Evolutionary conservation across 2,113 vertebrate species (phyloP).

Genomic region (Pterophyllum scalare): DNA sequence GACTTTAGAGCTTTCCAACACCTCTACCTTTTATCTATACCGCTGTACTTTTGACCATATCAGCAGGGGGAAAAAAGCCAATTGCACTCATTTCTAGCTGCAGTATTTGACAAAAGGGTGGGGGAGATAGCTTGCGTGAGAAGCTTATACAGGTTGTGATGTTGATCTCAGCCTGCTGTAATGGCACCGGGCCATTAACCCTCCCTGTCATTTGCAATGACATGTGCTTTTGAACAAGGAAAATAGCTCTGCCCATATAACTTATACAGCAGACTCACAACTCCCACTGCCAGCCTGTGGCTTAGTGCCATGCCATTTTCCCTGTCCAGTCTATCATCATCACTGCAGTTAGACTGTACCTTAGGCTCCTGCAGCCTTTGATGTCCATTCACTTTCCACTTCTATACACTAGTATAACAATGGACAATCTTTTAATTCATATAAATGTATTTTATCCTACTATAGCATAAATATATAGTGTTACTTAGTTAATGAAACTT

Average conservation of each 20-base stretch:
- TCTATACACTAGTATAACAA: conserved; percentile 14
- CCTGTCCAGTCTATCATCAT: conserved; percentile 34
- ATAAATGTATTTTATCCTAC: background rate
- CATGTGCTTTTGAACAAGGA: conserved; percentile 60
- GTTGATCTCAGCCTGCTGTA: conserved; percentile 62
- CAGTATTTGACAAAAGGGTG: conserved; percentile 36
- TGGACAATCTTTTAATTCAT: conserved; percentile 20
- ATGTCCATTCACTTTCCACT: conserved; percentile 28
- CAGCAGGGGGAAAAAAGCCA: conserved; percentile 2
- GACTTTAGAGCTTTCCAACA: background rate
- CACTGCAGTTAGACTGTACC: conserved; percentile 23
- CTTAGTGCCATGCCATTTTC: conserved; percentile 50
- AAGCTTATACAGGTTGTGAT: conserved; percentile 44
- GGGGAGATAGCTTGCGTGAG: conserved; percentile 11
- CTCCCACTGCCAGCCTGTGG: conserved; percentile 50
- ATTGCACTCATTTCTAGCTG: conserved; percentile 51
- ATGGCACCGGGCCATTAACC: conserved; percentile 70
- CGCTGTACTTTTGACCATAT: background rate
- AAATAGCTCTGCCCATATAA: conserved; percentile 59
- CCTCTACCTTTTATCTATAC: background rate
- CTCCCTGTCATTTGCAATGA: conserved; percentile 49
- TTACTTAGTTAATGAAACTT: conserved; percentile 9
- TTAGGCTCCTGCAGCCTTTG: conserved; percentile 16
- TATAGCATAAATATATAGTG: background rate
- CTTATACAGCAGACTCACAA: conserved; percentile 52